phyloP scores from a whole-genome alignment of 2,888 invertebrate species.

The Boloria euphrosyne region DNA sequence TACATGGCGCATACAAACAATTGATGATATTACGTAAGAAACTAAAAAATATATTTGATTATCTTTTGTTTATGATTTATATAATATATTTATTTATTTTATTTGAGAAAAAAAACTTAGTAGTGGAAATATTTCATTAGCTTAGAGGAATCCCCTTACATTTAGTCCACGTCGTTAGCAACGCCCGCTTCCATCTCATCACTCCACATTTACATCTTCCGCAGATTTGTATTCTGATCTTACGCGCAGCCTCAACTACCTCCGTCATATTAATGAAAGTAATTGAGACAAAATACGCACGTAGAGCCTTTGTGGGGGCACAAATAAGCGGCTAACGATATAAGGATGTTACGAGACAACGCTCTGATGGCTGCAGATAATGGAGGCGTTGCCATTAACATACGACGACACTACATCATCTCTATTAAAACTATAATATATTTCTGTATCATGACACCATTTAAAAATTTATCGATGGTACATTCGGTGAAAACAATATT shows the following conservation, averaged over 20 bases:
- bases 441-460: too few relatives aligned
- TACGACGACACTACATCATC: too few relatives aligned
- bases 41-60: neutral
- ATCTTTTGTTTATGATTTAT: too few relatives aligned
- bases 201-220: constrained; percentile 37
- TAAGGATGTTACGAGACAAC: neutral
- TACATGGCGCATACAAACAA: too few relatives aligned
- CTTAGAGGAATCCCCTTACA: constrained; percentile 1
- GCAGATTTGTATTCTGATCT: constrained; percentile 40
- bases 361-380: too few relatives aligned
- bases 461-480: too few relatives aligned
- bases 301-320: neutral
- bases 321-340: constrained; percentile 1
- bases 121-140: neutral
- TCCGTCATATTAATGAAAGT: constrained; percentile 35
- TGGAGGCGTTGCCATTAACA: too few relatives aligned
- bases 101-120: constrained; percentile 9
- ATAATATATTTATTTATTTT: neutral
- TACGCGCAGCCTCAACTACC: constrained; percentile 20
- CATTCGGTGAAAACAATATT: too few relatives aligned
- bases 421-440: too few relatives aligned
- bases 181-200: constrained; percentile 33
- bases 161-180: constrained; percentile 26
- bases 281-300: constrained; percentile 30
- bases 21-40: too few relatives aligned